Percentiles rank a stretch among this genome's conserved stretches.
Evolutionary conservation across 2,113 vertebrate species (phyloP).

Genomic region (Mastomys natalensis): DNA sequence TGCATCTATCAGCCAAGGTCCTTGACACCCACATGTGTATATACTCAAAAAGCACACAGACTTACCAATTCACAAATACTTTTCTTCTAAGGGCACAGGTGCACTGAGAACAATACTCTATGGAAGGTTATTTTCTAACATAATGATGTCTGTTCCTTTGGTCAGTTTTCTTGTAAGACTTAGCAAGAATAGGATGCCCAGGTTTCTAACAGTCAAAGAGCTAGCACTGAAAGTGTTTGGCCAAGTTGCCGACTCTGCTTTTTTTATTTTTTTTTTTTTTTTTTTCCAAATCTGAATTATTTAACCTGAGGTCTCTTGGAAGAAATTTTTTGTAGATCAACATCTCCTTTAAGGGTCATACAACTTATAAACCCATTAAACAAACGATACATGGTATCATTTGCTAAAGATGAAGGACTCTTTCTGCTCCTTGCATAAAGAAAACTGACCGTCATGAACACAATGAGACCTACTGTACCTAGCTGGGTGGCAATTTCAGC

Average conservation of each 20-base stretch:
- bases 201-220: not conserved
- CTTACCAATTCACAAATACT: not conserved
- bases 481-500: not conserved
- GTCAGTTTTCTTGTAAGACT: not conserved
- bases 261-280: too few species aligned
- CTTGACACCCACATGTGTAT: too few species aligned
- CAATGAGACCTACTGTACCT: rapidly evolving
- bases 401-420: not conserved
- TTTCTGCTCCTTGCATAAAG: not conserved
- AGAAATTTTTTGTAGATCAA: not conserved
- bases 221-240: not conserved
- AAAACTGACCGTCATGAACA: not conserved
- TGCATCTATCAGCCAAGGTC: not conserved
- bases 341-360: not conserved
- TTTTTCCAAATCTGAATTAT: not conserved
- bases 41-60: not conserved
- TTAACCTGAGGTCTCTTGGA: not conserved
- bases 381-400: not conserved
- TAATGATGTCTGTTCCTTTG: not conserved
- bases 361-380: not conserved
- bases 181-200: not conserved
- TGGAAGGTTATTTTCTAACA: not conserved
- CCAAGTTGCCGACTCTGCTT: not conserved
- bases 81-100: not conserved
- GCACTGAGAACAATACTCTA: not conserved